A percentile compares a stretch with the other conserved stretches of the same genome.
phyloP scores from a whole-genome alignment of 2,113 vertebrate genomes.

The Morone saxatilis region DNA sequence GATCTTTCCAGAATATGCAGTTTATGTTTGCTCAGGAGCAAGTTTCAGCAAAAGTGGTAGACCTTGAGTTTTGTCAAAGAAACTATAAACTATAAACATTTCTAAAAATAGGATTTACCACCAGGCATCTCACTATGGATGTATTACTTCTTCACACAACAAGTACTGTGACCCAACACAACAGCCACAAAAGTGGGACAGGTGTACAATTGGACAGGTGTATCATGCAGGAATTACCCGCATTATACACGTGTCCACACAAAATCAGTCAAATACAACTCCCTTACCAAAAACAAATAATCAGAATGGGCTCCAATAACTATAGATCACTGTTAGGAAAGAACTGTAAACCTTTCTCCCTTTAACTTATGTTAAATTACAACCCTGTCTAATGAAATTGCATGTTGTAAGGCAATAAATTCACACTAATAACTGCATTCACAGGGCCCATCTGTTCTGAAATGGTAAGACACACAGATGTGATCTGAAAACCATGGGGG shows the following conservation, averaged over 20 bases:
- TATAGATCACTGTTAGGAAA: slow-evolving; percentile 43
- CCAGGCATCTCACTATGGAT: background rate
- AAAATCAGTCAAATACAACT: slow-evolving; percentile 11
- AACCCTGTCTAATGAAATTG: slow-evolving; percentile 81
- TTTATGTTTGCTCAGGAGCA: background rate
- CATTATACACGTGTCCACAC: background rate
- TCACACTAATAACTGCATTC: slow-evolving; percentile 66
- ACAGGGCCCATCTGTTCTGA: slow-evolving; percentile 71
- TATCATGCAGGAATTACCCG: too few relatives aligned
- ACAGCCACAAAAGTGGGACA: background rate
- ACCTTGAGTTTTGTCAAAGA: background rate
- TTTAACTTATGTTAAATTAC: slow-evolving; percentile 60
- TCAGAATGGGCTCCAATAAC: slow-evolving; percentile 4
- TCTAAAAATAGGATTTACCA: slow-evolving; percentile 1
- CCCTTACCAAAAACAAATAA: slow-evolving; percentile 20
- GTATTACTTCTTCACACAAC: slow-evolving; percentile 6
- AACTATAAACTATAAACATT: background rate
- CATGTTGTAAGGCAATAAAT: slow-evolving; percentile 69
- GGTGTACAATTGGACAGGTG: too few relatives aligned
- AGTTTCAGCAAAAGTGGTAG: too few relatives aligned
- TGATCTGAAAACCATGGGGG: slow-evolving; percentile 59
- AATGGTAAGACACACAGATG: slow-evolving; percentile 65
- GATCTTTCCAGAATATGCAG: background rate
- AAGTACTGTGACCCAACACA: background rate
- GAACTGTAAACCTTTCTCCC: slow-evolving; percentile 33